Conservation (phyloP, 2,113 vertebrate species). For the Uria aalge region DNA sequence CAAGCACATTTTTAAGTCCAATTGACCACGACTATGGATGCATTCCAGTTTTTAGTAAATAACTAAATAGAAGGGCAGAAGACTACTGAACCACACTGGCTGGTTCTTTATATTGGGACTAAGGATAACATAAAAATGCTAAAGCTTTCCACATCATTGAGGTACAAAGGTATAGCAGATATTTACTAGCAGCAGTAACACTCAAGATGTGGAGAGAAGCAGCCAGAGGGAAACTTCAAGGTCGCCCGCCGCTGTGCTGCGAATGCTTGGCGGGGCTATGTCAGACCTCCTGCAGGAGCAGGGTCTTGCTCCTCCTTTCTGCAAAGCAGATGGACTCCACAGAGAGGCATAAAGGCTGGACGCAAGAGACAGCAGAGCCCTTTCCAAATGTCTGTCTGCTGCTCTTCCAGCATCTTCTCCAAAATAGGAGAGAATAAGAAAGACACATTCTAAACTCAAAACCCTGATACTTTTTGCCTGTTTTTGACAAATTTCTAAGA, state of each 20-base stretch:
- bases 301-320: not conserved
- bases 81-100: not conserved
- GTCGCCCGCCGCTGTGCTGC: not conserved
- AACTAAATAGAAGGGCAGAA: not conserved
- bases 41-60: not conserved
- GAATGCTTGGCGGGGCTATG: not conserved
- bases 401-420: not conserved
- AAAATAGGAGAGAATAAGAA: not conserved
- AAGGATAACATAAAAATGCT: not conserved
- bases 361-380: not conserved
- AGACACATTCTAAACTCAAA: not conserved
- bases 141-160: accelerated
- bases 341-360: not conserved
- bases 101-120: not conserved
- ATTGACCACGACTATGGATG: not conserved
- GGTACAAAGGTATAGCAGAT: not conserved
- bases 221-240: not conserved
- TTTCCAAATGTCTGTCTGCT: not conserved
- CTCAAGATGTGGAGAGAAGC: not conserved
- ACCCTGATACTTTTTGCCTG: not conserved
- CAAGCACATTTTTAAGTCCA: not conserved
- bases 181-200: not conserved
- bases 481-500: not conserved
- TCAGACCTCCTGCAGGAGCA: not conserved
- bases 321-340: not conserved